Conservation (phyloP, 2,888 invertebrate genomes). For the Heliconius hortense region DNA sequence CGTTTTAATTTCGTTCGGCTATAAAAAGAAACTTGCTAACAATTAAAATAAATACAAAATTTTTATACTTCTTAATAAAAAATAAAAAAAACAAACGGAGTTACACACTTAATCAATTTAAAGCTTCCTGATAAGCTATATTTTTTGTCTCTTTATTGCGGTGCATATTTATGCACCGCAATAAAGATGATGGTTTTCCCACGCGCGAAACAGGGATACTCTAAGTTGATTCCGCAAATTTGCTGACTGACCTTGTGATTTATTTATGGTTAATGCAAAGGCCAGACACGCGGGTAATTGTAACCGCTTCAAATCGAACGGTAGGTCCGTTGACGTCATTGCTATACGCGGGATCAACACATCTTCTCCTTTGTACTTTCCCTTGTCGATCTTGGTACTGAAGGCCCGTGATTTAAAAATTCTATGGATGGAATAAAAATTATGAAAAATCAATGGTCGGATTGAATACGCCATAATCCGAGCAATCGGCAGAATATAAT, state of each 20-base stretch:
- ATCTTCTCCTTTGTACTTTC: slow-evolving; percentile 44
- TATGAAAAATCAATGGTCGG: too few species aligned
- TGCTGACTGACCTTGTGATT: slow-evolving; percentile 37
- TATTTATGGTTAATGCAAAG: slow-evolving; percentile 30
- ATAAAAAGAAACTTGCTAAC: too few species aligned
- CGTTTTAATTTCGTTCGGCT: too few species aligned
- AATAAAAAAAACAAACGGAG: too few species aligned
- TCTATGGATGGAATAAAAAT: too few species aligned
- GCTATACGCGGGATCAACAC: slow-evolving; percentile 39
- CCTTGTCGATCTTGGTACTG: too few species aligned
- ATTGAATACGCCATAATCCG: too few species aligned
- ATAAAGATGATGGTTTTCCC: slow-evolving; percentile 37
- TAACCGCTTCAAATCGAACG: not conserved
- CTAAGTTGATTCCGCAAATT: slow-evolving; percentile 16
- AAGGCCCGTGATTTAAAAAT: too few species aligned
- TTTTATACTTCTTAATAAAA: too few species aligned
- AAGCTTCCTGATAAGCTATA: slow-evolving; percentile 41
- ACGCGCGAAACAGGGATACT: slow-evolving; percentile 44
- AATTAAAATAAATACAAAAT: too few species aligned
- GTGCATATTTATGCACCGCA: too few species aligned
- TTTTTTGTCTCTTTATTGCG: slow-evolving; percentile 40
- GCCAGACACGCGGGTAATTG: not conserved
- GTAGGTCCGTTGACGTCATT: not conserved
- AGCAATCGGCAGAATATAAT: too few species aligned
- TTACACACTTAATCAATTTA: slow-evolving; percentile 30